These are phyloP conservation scores for Bradysia coprophila DNA, from an alignment of 1,140 invertebrate genomes.

Conservation along the genomic window DNA sequence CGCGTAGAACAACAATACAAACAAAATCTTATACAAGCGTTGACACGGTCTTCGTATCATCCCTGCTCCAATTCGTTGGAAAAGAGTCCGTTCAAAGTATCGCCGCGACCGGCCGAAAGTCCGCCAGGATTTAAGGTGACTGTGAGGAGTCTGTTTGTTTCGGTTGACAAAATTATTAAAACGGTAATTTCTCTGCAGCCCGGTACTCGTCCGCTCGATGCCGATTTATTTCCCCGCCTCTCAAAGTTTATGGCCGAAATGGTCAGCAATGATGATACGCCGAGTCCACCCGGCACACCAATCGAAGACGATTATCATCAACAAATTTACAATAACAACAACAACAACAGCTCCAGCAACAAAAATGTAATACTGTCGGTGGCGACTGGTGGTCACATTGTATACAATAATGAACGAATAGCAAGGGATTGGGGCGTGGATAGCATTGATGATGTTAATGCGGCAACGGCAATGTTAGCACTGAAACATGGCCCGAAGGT, in stretches of 20 bases:
- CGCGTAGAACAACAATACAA: slow-evolving; percentile 81
- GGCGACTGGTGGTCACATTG: not conserved
- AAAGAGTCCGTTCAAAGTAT: slow-evolving; percentile 16
- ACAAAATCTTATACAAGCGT: slow-evolving; percentile 65
- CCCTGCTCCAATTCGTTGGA: slow-evolving; percentile 31
- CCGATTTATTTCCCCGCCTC: slow-evolving; percentile 17
- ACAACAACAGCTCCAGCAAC: not conserved
- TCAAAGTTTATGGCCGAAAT: slow-evolving; percentile 18
- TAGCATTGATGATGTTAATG: slow-evolving; percentile 52
- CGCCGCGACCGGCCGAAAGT: slow-evolving; percentile 7
- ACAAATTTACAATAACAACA: not conserved
- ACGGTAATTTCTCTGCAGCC: not conserved
- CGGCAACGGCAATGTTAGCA: slow-evolving; percentile 63
- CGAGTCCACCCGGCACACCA: not conserved
- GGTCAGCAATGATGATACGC: not conserved
- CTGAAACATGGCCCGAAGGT: slow-evolving; percentile 48
- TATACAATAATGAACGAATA: not conserved
- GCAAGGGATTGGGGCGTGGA: not conserved
- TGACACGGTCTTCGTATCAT: slow-evolving; percentile 67
- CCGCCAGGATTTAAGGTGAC: slow-evolving; percentile 1
- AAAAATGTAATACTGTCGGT: not conserved
- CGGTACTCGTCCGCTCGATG: slow-evolving; percentile 8
- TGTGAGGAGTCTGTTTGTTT: not conserved
- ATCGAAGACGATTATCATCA: not conserved
- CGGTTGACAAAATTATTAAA: not conserved